Base-by-base conservation (phyloP, 2,113 vertebrate species). In the Bostrychus sinensis region DNA sequence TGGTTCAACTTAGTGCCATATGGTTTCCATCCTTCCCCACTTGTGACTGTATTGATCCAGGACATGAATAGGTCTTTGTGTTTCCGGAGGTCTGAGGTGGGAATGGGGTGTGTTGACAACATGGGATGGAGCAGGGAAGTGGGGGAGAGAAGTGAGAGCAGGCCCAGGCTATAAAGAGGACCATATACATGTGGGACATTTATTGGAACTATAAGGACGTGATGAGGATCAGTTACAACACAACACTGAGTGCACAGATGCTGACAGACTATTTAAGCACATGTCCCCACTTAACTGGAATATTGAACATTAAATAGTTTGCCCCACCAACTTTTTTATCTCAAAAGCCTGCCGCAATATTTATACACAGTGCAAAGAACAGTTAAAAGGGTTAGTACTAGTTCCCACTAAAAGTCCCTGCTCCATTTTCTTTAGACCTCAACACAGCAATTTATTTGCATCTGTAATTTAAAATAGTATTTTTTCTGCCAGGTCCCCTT, bases 1-100 rank as follows among this genome's bases (percentile, higher is more conserved):
- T n/a, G n/a, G n/a, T n/a, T n/a, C n/a, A n/a, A n/a, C n/a, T n/a
- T 69, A 73, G 75, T 12, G 10, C 70, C 78, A 81, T 87, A 86
- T 87, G 80, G 72, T 78, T 82, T 72, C 77, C 70, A 82, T 59
- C 75, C 62, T 19, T 42, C 59, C 4, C 70, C 69, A 63, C 66
- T 55, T 46, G 59, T 68, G 56, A 60, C 67, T 2, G 20, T 75
- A 89, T 86, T 63, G 81, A 89, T 89, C 82, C 71, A 36, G n/a
- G 50, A 82, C 59, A 68, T 81, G 80, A 66, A 76, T 72, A 72
- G 59, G 56, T 66, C 70, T 68, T 74, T 73, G 48, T 58, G 48
- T 63, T 80, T 79, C 50, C 11, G 16, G 72, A 71, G 48, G 60
- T 80, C 55, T 53, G 66, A 8, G 13, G 55, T 28, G 56, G 60